Conservation (phyloP, 2,113 vertebrate genomes). For the Siniperca knerii region DNA sequence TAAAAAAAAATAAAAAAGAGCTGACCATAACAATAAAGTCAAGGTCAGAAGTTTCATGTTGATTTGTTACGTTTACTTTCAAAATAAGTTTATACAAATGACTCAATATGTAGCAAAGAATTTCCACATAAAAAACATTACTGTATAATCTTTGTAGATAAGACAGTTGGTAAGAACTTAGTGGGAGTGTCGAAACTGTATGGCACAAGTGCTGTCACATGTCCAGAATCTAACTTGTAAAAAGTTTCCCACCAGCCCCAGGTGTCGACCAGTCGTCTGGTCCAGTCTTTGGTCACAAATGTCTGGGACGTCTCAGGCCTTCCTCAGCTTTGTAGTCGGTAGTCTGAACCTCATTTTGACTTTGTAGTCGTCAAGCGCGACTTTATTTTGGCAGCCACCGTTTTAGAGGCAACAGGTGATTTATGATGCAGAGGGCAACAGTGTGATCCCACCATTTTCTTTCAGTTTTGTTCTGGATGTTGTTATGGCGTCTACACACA, state of each 20-base stretch:
- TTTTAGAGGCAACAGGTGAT: conserved; percentile 73
- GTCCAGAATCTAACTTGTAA: conserved; percentile 16
- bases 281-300: conserved; percentile 40
- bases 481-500: conserved; percentile 66
- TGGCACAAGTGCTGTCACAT: conserved; percentile 17
- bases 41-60: too few species aligned
- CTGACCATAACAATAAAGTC: neutral
- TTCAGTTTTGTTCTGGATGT: conserved; percentile 66
- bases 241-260: conserved; percentile 56
- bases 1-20: too few species aligned
- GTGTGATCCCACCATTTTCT: conserved; percentile 50
- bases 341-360: conserved; percentile 72
- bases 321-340: conserved; percentile 70
- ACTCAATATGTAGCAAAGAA: too few species aligned
- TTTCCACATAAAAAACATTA: neutral
- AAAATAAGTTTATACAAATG: neutral
- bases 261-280: conserved; percentile 60
- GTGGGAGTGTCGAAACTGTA: neutral
- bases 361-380: conserved; percentile 72
- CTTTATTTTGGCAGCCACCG: conserved; percentile 69
- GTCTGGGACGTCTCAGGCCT: conserved; percentile 60
- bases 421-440: conserved; percentile 56
- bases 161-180: neutral
- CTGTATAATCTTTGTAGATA: neutral
- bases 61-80: too few species aligned